Evolutionary conservation across 92 coral and sea anemone genomes (phyloP).

Genomic region (Porites lobata): DNA sequence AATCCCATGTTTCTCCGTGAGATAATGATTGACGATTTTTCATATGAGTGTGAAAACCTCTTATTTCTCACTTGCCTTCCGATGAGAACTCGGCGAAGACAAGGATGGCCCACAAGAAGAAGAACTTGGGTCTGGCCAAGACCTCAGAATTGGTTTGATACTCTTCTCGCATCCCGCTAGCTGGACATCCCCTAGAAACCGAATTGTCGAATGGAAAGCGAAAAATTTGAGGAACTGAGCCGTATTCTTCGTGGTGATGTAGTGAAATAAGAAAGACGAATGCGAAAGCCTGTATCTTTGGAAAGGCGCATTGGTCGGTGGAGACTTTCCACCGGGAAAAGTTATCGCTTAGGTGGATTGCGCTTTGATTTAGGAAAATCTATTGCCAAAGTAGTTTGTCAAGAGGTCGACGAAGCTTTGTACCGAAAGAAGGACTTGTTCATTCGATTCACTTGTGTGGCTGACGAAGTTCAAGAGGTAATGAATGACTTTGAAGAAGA

Average conservation of each 20-base stretch:
- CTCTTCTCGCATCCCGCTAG: slow-evolving; percentile 6
- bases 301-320: slow-evolving; percentile 52
- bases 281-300: slow-evolving; percentile 44
- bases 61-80: slow-evolving; percentile 14
- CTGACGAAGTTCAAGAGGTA: slow-evolving; percentile 44
- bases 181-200: slow-evolving; percentile 64
- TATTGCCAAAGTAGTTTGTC: no score
- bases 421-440: no score
- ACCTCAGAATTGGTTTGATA: slow-evolving; percentile 34
- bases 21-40: slow-evolving; percentile 32
- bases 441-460: no score
- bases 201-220: slow-evolving; percentile 60
- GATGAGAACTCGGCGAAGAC: slow-evolving; percentile 17
- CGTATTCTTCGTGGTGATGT: slow-evolving; percentile 35
- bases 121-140: slow-evolving; percentile 68
- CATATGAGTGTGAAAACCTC: slow-evolving; percentile 28
- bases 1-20: slow-evolving; percentile 48
- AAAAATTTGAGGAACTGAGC: slow-evolving; percentile 53
- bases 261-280: slow-evolving; percentile 2
- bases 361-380: background rate
- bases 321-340: slow-evolving; percentile 58
- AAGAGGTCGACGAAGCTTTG: no score
- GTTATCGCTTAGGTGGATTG: slow-evolving; percentile 35
- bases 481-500: slow-evolving; percentile 41
- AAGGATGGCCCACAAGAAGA: slow-evolving; percentile 15